A percentile compares a stretch with the other conserved stretches of the same genome.
These are phyloP conservation scores for Vidua macroura DNA, from an alignment of 2,113 vertebrate genomes.

Conservation along the genomic window DNA sequence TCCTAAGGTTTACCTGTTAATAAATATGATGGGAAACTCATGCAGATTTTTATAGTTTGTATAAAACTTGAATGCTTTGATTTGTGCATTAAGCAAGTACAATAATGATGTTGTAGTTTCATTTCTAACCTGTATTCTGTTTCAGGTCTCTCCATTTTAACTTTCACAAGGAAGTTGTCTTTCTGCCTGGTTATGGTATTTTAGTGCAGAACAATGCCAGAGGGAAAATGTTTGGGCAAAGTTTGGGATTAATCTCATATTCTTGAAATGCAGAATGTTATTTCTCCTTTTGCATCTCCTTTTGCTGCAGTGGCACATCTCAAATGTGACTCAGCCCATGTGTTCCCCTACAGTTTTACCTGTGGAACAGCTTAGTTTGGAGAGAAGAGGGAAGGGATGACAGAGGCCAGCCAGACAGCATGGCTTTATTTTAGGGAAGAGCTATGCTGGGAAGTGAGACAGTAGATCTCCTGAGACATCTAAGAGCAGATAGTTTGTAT, in stretches of 20 bases:
- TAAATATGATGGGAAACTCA: neutral
- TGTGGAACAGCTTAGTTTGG: neutral
- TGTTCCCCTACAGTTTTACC: neutral
- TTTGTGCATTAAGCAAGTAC: neutral
- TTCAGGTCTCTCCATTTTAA: slow-evolving; percentile 17
- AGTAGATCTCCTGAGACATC: neutral
- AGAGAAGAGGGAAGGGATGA: neutral
- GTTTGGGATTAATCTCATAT: neutral
- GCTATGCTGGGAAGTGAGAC: neutral
- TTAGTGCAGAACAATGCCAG: neutral
- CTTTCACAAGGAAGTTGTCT: neutral
- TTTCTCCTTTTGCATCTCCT: neutral
- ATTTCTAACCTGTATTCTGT: slow-evolving; percentile 9
- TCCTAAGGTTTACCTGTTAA: neutral
- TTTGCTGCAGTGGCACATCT: neutral
- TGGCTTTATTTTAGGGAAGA: neutral
- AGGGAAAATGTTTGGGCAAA: neutral
- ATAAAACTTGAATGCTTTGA: neutral
- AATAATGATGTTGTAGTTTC: neutral
- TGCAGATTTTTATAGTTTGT: neutral
- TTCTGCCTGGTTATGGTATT: neutral
- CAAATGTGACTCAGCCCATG: neutral
- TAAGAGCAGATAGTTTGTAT: neutral
- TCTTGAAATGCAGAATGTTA: neutral
- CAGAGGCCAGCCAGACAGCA: neutral